A percentile compares a stretch with the other conserved stretches of the same genome.
Conservation (phyloP, 2,888 invertebrate genomes). For the Eupsilia transversa region DNA sequence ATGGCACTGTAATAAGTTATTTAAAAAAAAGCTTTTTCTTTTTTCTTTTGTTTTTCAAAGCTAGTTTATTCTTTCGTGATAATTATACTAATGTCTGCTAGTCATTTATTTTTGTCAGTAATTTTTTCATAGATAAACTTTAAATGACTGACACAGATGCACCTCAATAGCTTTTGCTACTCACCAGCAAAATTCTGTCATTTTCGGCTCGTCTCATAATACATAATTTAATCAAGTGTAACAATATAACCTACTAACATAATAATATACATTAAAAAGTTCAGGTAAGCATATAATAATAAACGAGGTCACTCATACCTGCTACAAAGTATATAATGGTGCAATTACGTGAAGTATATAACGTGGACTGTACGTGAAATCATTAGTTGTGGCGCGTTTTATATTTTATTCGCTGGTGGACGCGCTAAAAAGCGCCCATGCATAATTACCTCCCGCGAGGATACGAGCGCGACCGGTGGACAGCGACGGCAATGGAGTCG, state of each 20-base stretch:
- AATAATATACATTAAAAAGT: slow-evolving; percentile 3
- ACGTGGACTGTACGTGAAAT: slow-evolving; percentile 76
- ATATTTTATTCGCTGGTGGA: slow-evolving; percentile 88
- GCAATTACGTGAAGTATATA: slow-evolving; percentile 66
- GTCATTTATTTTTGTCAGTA: too few relatives aligned
- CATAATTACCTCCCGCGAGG: slow-evolving; percentile 89
- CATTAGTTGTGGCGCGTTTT: slow-evolving; percentile 87
- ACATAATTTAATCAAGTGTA: not conserved
- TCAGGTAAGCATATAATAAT: not conserved
- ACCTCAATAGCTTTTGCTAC: not conserved
- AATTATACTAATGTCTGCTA: not conserved
- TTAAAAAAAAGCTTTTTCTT: slow-evolving; percentile 8
- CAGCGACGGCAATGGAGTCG: slow-evolving; percentile 72
- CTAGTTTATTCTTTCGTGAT: not conserved
- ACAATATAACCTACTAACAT: not conserved
- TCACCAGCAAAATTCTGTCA: not conserved
- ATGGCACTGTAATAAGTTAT: slow-evolving; percentile 74
- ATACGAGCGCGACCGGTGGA: slow-evolving; percentile 77
- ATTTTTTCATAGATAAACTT: not conserved
- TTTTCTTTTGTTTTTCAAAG: not conserved
- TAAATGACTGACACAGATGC: not conserved
- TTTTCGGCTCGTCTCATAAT: not conserved
- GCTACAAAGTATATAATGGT: slow-evolving; percentile 28
- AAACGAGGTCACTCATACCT: slow-evolving; percentile 27
- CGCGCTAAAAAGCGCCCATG: slow-evolving; percentile 89